Base-by-base conservation (phyloP, 2,113 vertebrate genomes). In the Laterallus jamaicensis region DNA sequence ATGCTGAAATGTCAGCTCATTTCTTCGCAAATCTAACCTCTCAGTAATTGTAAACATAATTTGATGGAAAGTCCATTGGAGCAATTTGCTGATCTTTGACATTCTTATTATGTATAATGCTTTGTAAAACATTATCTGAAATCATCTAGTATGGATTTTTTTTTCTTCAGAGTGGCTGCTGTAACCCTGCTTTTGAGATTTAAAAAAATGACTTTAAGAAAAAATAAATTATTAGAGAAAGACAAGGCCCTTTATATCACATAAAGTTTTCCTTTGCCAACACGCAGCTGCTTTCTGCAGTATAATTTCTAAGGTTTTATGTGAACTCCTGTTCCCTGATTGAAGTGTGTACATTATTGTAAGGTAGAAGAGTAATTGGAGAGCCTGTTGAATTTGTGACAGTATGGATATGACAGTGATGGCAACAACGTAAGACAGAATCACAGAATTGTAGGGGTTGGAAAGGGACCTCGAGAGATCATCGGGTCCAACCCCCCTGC, bases 1-100 rank as follows among this genome's bases (percentile, higher is more conserved):
- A 91, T 66, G 62, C 55, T 86, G 85, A 94, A 96, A 92, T 86
- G 63, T 86, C 81, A 93, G 42, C 66, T 96, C 73, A 94, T 96
- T 94, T 82, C 60, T 93, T 88, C 86, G 69, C 69, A 86, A 64
- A 71, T 69, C 82, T 84, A 73, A 86, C 32, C 82, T 91, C 90
- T 84, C 62, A 40, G 69, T 93, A 96, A 84, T 75, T 94, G 80
- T 96, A 88, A 92, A 86, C 44, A 49, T 91, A 88, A 92, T 78
- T 93, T 86, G 77, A 84, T 95, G 49, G 42, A 86, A 91, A 92
- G 76, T 84, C 92, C 80, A 83, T 93, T 86, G 76, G 76, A 95
- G 68, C 15, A 84, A 58, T 93, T 81, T 91, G 29, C 58, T 86
- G 73, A 94, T 86, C 73, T 94, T 86, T 94, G 88, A 86, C 86